Evolutionary conservation across 2,888 invertebrate genomes (phyloP), one percentile per base, ranked within the genome.

Genomic region (Carabus problematicus): DNA sequence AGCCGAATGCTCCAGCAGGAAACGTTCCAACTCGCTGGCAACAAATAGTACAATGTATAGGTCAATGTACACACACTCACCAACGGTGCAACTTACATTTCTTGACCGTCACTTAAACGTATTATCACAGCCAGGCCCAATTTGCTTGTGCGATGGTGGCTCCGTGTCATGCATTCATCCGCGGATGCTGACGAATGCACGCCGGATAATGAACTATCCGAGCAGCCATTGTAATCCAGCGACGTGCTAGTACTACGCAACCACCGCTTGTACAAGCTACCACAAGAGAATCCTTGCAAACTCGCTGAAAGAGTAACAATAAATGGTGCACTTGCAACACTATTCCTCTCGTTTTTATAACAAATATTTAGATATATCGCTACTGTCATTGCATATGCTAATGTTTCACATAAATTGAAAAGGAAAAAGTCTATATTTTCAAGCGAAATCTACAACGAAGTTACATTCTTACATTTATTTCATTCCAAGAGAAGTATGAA

Each of bases 1-100:
- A 0, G 89, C 88, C 60, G 92, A 90, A 76, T 94, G 94, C 73
- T 95, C 93, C 81, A 94, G 87, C 75, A 94, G 88, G 72, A 91
- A 90, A 55, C 87, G 84, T 73, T 92, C 88, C 82, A 92, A 86
- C 75, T 89, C 86, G 77, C 89, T 89, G 73, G n/a, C 75, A 68
- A 72, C 40, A 61, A 9, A 72, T 8, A 59, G 43, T 60, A 43
- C 63, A 19, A 45, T 6, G n/a, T n/a, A n/a, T n/a, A n/a, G n/a
- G n/a, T n/a, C n/a, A n/a, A n/a, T n/a, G n/a, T n/a, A n/a, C n/a
- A n/a, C 12, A 29, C 29, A 29, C 3, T 29, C 29, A 29, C 6
- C 3, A 3, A 3, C 56, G 11, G 18, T 64, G 43, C 47, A 60
- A 78, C 77, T 77, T 77, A 85, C 85, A 81, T 83, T 79, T 88